phyloP scores from a whole-genome alignment of 2,888 invertebrate species.

The Steinernema scapterisci region DNA sequence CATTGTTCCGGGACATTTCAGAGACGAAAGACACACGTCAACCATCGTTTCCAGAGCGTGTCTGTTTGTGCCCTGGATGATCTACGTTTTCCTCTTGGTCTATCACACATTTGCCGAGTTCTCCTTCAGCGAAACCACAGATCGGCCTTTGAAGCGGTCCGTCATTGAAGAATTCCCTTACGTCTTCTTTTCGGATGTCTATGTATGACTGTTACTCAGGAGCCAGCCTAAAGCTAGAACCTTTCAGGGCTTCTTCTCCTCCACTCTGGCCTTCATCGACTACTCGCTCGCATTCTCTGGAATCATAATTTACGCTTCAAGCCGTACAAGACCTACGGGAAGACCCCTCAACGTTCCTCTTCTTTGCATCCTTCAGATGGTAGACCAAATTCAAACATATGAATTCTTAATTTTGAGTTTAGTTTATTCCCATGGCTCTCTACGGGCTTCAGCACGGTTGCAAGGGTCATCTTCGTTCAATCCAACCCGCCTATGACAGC shows the following conservation, averaged over 20 bases:
- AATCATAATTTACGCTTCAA: constrained; percentile 47
- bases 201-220: too few relatives aligned
- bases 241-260: constrained; percentile 20
- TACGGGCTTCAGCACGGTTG: constrained; percentile 49
- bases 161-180: not conserved
- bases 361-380: constrained; percentile 28
- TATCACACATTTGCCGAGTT: constrained; percentile 17
- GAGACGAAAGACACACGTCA: not conserved
- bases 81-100: constrained; percentile 17
- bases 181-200: constrained; percentile 23
- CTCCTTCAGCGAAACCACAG: not conserved
- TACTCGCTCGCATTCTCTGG: constrained; percentile 54
- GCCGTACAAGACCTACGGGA: constrained; percentile 45
- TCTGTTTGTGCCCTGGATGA: constrained; percentile 10
- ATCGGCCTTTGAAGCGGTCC: not conserved
- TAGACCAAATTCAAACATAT: not conserved
- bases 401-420: not conserved
- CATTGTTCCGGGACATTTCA: too few relatives aligned
- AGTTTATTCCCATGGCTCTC: constrained; percentile 48
- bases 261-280: constrained; percentile 41
- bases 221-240: too few relatives aligned
- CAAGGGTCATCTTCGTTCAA: constrained; percentile 49
- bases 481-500: constrained; percentile 48
- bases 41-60: not conserved
- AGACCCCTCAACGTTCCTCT: constrained; percentile 43